Evolutionary conservation across 2,888 invertebrate genomes (phyloP).

Genomic region (Plebejus anna): DNA sequence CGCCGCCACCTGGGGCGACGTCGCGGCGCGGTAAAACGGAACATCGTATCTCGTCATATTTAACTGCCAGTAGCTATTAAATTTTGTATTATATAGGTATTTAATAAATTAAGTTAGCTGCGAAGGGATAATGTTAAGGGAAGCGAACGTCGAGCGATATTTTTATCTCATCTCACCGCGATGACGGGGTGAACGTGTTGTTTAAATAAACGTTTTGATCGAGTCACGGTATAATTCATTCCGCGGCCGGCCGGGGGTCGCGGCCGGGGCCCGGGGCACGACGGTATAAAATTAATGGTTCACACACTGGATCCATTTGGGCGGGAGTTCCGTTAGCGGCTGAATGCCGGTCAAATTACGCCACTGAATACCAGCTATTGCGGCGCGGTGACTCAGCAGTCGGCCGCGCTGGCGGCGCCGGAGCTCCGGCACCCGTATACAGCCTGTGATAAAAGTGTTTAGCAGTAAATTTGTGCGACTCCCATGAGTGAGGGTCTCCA

Average conservation of each 20-base stretch:
- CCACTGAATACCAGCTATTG: background rate
- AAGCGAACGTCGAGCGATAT: background rate
- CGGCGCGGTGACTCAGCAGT: constrained; percentile 2
- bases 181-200: background rate
- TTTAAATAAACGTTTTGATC: background rate
- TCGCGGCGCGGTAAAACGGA: constrained; percentile 35
- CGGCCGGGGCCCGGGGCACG: background rate
- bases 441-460: background rate
- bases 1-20: constrained; percentile 60
- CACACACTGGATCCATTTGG: constrained; percentile 10
- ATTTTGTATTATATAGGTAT: background rate
- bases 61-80: background rate
- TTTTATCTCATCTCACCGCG: background rate
- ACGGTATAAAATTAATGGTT: constrained; percentile 6
- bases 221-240: constrained; percentile 13
- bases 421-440: background rate
- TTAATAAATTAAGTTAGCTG: background rate
- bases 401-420: background rate
- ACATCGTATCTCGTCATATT: background rate
- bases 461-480: background rate
- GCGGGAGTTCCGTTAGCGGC: background rate
- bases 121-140: background rate
- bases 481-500: no score
- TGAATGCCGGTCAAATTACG: background rate
- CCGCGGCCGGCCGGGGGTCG: background rate